These are phyloP conservation scores for Rhea pennata DNA, from an alignment of 2,113 vertebrate species.

Conservation along the genomic window DNA sequence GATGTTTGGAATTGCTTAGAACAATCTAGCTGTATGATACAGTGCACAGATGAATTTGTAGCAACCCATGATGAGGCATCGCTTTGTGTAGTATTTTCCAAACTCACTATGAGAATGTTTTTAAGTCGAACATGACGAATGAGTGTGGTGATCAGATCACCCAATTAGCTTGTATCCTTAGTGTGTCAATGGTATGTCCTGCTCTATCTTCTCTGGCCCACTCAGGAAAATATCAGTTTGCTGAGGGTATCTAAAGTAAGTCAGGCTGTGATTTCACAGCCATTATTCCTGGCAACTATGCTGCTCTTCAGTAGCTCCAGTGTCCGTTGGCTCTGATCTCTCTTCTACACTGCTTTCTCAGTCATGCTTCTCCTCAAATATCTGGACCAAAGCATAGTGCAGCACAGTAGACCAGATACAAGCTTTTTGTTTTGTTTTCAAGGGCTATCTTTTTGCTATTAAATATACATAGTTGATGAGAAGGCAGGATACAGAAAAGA, in stretches of 20 bases:
- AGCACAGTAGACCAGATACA: not conserved
- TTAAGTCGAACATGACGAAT: not conserved
- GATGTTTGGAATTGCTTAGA: not conserved
- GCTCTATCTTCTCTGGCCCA: not conserved
- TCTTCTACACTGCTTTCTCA: not conserved
- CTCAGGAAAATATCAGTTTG: not conserved
- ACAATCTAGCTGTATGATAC: not conserved
- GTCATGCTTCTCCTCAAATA: not conserved
- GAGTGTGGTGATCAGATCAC: not conserved
- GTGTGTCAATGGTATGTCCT: not conserved
- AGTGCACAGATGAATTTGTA: not conserved
- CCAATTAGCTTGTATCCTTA: not conserved
- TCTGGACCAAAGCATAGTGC: not conserved
- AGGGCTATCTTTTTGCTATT: not conserved
- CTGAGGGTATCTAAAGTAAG: not conserved
- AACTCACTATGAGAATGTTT: not conserved
- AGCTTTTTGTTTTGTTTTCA: not conserved
- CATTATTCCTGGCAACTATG: not conserved
- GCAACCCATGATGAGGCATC: fast-evolving
- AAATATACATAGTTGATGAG: not conserved
- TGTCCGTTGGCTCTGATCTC: not conserved
- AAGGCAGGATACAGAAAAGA: not conserved
- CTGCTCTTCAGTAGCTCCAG: not conserved
- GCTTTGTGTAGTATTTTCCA: not conserved
- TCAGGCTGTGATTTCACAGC: not conserved